Evolutionary conservation across 2,797 vertebrate species (phyloP), one percentile per base, ranked within the genome.

Genomic region (Clarias pachynema): DNA sequence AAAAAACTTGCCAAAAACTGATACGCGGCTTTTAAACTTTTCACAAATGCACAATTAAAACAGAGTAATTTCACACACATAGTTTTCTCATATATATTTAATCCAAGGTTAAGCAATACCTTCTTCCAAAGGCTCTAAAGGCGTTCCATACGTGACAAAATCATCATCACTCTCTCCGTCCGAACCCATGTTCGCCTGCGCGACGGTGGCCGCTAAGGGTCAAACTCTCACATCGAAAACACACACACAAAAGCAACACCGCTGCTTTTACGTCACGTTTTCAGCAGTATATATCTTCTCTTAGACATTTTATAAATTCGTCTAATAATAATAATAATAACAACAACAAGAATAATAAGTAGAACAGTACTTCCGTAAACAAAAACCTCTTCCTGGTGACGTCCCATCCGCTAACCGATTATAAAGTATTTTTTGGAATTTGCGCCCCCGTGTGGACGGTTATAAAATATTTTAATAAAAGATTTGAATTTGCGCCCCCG

Each of bases 61-160:
- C 20, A 26, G 8, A 2, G 0, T 1, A 0, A 63, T 15, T 49
- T 60, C 10, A 22, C 5, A n/a, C 6, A 29, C 5, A 62, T 5
- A 26, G 5, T 53, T 15, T 18, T 60, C 16, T 74, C 8, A 59
- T 15, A 85, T 14, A 5, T 60, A 5, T 9, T 69, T 0, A 56
- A 56, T 49, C 6, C 44, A 65, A 12, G 2, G 15, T 10, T 26
- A 62, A 44, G 29, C 14, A 4, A 77, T 37, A 97, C 98, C 97
- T 95, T 98, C 98, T 49, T 97, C 96, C 68, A 98, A 91, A 0
- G 94, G 96, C 88, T 97, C 96, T 92, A 99, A 90, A 20, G 95
- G 91, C 1, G 91, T 96, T 20, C 98, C 98, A 49, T 93, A 97
- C 92, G 59, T 92, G 83, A 96, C 97, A 87, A 98, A 91, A 0